Evolutionary conservation across 1,140 invertebrate species (phyloP), one percentile per base, ranked within the genome.

Genomic region (Papilio machaon): DNA sequence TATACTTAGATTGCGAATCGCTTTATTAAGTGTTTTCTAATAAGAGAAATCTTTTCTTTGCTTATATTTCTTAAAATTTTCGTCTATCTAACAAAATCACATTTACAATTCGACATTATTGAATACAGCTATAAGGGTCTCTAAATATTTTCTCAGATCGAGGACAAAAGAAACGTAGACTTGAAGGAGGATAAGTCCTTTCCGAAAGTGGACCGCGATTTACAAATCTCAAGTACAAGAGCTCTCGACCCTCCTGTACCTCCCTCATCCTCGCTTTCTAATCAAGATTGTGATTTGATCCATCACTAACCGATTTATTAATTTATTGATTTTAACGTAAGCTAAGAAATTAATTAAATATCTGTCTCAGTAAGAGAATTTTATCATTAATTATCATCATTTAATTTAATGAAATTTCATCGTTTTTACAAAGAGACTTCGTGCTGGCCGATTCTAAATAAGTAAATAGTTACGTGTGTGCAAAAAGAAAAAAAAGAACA

Each of bases 221-320:
- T 86, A 88, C 88, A 89, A 89, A 89, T 90, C 86, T 89, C 85
- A 81, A 85, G 87, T 86, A 88, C 85, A 87, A 91, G 88, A 83
- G 52, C 84, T 83, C 92, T 94, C 89, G 91, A 92, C 91, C 91
- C 85, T 86, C 84, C 81, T 77, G 81, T 82, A 84, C 73, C 84
- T 73, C 76, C 76, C 79, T 76, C 46, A 76, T 47, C 49, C 52
- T 79, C 17, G 60, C 46, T 60, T 47, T 79, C 58, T 79, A 79
- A 79, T 79, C 77, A 79, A 79, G 58, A 79, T 79, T 67, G 54
- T 79, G 77, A 79, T 79, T 79, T 79, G 60, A 60, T 43, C 60
- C 77, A 79, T 79, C 38, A 79, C 77, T 79, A 79, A 79, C 77
- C 54, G 58, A n/a, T 67, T 79, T 79, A 79, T 67, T 67, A 47